A percentile compares a stretch with the other conserved stretches of the same genome.
phyloP scores from a whole-genome alignment of 2,113 vertebrate species.

The Pollachius pollachius region DNA sequence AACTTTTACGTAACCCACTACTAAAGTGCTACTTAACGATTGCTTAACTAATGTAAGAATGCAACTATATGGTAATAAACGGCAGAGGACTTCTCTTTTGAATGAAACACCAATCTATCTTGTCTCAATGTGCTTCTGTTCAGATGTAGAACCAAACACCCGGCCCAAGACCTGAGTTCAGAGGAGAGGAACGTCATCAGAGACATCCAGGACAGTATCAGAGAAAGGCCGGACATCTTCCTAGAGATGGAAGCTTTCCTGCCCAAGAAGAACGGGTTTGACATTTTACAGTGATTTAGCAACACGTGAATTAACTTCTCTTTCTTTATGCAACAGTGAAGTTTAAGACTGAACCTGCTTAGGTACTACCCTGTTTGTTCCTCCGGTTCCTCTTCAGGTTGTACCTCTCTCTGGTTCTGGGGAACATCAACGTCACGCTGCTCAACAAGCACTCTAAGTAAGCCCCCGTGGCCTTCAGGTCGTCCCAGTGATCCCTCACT shows the following conservation, averaged over 20 bases:
- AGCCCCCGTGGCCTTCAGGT: not conserved
- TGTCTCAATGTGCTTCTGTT: not conserved
- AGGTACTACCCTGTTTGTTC: too few species aligned
- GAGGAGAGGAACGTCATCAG: slow-evolving; percentile 60
- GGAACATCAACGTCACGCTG: slow-evolving; percentile 93
- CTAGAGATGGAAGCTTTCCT: slow-evolving; percentile 97
- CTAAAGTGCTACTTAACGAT: too few species aligned
- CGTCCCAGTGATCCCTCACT: not conserved
- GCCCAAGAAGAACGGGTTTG: slow-evolving; percentile 93
- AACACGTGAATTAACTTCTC: not conserved
- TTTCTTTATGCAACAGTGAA: not conserved
- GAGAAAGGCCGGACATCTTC: slow-evolving; percentile 80
- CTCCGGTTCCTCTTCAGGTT: slow-evolving; percentile 70
- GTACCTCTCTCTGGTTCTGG: slow-evolving; percentile 92
- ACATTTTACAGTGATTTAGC: not conserved
- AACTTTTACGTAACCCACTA: too few species aligned
- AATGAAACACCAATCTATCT: too few species aligned
- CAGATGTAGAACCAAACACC: slow-evolving; percentile 76
- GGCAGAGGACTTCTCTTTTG: too few species aligned
- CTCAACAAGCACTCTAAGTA: slow-evolving; percentile 97
- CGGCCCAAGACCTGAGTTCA: slow-evolving; percentile 6
- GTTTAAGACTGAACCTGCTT: not conserved
- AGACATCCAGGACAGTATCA: slow-evolving; percentile 80
- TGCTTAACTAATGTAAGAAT: too few species aligned
- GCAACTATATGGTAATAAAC: too few species aligned